Evolutionary conservation across 2,888 invertebrate species (phyloP).

Genomic region (Andrena bucephala): DNA sequence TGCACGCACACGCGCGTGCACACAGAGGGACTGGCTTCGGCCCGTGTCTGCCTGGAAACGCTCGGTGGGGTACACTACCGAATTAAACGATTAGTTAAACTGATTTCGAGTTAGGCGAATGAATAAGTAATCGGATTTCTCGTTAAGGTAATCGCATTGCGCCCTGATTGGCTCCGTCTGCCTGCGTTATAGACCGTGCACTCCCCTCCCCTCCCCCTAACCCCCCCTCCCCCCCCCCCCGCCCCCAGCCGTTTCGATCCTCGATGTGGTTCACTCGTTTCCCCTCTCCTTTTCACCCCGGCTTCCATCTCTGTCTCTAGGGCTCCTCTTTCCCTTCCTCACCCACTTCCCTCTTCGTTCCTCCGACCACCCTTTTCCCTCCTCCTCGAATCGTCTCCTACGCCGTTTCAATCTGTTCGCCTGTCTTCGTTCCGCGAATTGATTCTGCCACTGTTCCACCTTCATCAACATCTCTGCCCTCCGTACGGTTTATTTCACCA

Average conservation of each 20-base stretch:
- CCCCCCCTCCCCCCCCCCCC: no score
- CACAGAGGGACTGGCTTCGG: conserved; percentile 2
- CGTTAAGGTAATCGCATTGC: conserved; percentile 85
- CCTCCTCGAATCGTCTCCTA: not conserved
- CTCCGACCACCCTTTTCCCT: conserved; percentile 1
- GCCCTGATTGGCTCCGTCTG: conserved; percentile 84
- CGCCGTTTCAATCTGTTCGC: not conserved
- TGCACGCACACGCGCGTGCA: not conserved
- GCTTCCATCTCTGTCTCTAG: not conserved
- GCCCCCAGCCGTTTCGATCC: conserved; percentile 35
- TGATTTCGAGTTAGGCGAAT: conserved; percentile 85
- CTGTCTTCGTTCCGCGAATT: conserved; percentile 42
- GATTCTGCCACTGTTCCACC: conserved; percentile 7
- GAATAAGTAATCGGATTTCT: conserved; percentile 86
- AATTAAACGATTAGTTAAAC: conserved; percentile 86
- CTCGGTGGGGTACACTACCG: conserved; percentile 75
- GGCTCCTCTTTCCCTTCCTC: not conserved
- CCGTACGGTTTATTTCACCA: conserved; percentile 3
- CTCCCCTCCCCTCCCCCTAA: conserved; percentile 10
- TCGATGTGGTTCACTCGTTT: conserved; percentile 34
- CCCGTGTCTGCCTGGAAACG: conserved; percentile 50
- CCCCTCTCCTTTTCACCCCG: conserved; percentile 12
- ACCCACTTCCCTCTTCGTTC: not conserved
- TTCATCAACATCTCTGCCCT: not conserved
- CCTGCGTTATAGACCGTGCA: conserved; percentile 77